A percentile compares a stretch with the other conserved stretches of the same genome.
These are phyloP conservation scores for Frieseomelitta varia DNA, from an alignment of 1,140 invertebrate species.

Conservation along the genomic window DNA sequence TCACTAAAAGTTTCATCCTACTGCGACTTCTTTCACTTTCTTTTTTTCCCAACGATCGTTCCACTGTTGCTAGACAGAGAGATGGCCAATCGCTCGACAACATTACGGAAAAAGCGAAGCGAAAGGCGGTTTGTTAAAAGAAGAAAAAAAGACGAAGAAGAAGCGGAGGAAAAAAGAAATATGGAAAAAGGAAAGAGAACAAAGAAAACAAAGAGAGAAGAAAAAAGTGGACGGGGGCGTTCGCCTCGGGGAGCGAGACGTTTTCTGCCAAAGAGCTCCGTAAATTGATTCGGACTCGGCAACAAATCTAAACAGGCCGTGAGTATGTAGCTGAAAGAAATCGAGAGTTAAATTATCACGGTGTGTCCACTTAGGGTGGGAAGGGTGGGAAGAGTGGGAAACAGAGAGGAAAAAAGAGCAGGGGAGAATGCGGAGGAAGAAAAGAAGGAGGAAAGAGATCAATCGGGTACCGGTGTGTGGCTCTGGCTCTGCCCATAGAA, in stretches of 20 bases:
- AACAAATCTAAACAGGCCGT: slow-evolving; percentile 16
- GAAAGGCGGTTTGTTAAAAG: not conserved
- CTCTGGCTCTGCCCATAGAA: slow-evolving; percentile 49
- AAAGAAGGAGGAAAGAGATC: slow-evolving; percentile 47
- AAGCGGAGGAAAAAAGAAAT: no score
- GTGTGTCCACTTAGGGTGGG: slow-evolving; percentile 51
- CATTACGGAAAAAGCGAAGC: not conserved
- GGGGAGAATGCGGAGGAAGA: slow-evolving; percentile 5
- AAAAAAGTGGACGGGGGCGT: no score
- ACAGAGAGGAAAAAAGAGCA: slow-evolving; percentile 13
- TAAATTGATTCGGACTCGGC: slow-evolving; percentile 18
- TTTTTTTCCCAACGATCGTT: not conserved
- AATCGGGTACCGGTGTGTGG: slow-evolving; percentile 65
- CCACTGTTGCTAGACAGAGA: no score
- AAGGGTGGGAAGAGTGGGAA: slow-evolving; percentile 17
- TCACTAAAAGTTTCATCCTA: no score
- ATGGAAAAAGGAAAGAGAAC: no score
- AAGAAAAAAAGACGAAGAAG: no score
- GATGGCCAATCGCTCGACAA: not conserved
- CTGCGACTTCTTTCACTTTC: not conserved
- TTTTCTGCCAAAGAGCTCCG: not conserved
- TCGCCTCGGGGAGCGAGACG: no score
- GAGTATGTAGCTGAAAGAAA: slow-evolving; percentile 46
- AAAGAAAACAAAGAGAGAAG: not conserved
- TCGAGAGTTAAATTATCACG: slow-evolving; percentile 66